phyloP scores from a whole-genome alignment of 2,888 invertebrate genomes.

The Ommatoiulus sabulosus region DNA sequence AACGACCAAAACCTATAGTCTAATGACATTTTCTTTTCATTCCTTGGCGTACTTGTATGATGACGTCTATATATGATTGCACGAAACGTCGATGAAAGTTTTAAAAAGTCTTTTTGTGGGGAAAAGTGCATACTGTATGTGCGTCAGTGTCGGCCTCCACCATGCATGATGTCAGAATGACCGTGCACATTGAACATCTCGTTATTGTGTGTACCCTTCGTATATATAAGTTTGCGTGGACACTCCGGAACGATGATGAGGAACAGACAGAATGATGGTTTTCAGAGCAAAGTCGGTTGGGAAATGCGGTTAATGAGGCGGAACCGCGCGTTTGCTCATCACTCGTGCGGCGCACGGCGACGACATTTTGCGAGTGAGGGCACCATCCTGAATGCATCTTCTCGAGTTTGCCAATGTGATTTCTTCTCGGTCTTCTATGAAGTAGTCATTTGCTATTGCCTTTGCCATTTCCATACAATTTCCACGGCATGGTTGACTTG shows the following conservation, averaged over 20 bases:
- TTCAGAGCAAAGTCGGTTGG: slow-evolving; percentile 30
- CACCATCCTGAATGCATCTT: slow-evolving; percentile 22
- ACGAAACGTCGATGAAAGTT: no score
- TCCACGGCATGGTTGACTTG: slow-evolving; percentile 45
- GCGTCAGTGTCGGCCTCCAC: neutral
- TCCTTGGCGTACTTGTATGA: no score
- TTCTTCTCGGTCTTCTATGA: slow-evolving; percentile 22
- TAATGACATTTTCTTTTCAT: no score
- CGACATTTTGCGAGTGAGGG: slow-evolving; percentile 12
- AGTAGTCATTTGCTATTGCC: slow-evolving; percentile 19
- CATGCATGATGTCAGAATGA: neutral
- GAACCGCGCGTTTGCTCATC: slow-evolving; percentile 34
- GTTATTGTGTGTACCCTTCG: neutral
- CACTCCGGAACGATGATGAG: neutral
- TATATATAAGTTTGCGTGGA: neutral
- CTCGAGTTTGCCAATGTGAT: slow-evolving; percentile 24
- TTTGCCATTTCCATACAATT: slow-evolving; percentile 47
- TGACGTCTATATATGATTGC: no score
- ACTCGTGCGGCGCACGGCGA: neutral
- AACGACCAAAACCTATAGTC: no score
- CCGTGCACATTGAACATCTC: slow-evolving; percentile 38
- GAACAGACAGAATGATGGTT: neutral
- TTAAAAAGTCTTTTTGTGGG: no score
- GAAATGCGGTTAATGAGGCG: slow-evolving; percentile 45
- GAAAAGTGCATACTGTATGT: no score